Percentiles rank a stretch among this genome's conserved stretches.
Conservation (phyloP, 2,113 vertebrate species). For the Crotalus tigris region DNA sequence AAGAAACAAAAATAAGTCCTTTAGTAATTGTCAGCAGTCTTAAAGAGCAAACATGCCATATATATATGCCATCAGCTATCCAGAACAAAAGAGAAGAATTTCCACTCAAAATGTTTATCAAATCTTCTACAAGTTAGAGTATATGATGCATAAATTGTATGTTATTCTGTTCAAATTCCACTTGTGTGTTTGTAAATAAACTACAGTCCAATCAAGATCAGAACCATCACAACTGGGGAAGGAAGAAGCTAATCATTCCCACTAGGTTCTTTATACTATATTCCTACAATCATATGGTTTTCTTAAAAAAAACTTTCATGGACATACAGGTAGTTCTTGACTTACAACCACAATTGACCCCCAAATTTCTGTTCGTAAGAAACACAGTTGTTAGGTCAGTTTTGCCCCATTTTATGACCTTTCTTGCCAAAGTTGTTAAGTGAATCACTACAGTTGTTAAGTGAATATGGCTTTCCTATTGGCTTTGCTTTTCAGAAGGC, state of each 20-base stretch:
- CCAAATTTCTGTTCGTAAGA: background rate
- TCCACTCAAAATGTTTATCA: background rate
- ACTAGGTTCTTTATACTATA: background rate
- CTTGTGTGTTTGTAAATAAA: background rate
- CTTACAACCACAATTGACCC: background rate
- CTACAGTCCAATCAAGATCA: background rate
- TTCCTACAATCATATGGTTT: background rate
- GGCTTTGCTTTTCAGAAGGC: background rate
- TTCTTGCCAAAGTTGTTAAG: background rate
- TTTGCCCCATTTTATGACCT: background rate
- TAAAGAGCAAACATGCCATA: background rate
- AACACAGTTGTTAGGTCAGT: background rate
- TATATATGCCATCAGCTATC: background rate
- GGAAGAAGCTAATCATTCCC: background rate
- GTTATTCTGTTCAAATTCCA: background rate
- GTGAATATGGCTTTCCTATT: background rate
- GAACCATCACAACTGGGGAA: background rate
- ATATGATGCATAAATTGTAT: background rate
- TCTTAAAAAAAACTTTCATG: background rate
- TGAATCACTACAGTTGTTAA: background rate
- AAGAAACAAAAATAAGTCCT: background rate
- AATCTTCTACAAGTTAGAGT: background rate
- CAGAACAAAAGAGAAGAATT: background rate
- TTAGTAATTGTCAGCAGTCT: background rate
- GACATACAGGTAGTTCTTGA: background rate